A percentile compares a stretch with the other conserved stretches of the same genome.
These are phyloP conservation scores for Sebastes umbrosus DNA, from an alignment of 2,797 vertebrate genomes.

Conservation along the genomic window DNA sequence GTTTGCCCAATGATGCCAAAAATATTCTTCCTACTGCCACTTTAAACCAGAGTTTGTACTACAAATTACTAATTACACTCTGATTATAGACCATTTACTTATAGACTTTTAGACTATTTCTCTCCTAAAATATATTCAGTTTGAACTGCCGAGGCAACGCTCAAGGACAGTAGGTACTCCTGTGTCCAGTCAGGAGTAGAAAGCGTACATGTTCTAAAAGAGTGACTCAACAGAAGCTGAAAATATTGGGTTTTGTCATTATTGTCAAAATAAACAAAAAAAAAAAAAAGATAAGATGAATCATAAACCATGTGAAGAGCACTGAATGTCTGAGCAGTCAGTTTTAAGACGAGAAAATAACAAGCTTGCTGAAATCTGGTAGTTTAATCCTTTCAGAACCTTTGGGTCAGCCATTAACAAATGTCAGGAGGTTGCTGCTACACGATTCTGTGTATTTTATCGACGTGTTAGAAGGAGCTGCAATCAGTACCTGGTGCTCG, in stretches of 20 bases:
- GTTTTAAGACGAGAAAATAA: neutral
- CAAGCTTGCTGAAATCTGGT: neutral
- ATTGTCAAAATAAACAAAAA: neutral
- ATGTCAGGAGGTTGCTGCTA: neutral
- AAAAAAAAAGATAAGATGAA: neutral
- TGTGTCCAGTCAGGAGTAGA: neutral
- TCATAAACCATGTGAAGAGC: neutral
- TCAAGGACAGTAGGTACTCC: neutral
- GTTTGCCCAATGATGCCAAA: no score
- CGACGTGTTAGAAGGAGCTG: neutral
- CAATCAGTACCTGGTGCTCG: conserved; percentile 82
- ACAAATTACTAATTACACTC: neutral
- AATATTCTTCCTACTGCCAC: no score
- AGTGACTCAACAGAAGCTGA: neutral
- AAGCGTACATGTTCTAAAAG: neutral
- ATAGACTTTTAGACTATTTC: neutral
- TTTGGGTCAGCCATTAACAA: neutral
- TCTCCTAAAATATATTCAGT: neutral
- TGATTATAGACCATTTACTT: neutral
- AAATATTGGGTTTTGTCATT: neutral
- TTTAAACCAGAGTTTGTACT: no score
- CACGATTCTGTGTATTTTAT: neutral
- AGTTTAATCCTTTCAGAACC: neutral
- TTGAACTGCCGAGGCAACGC: neutral
- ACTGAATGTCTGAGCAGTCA: neutral